These are phyloP conservation scores for Stratiomys singularior DNA, from an alignment of 2,888 invertebrate species.

Conservation along the genomic window DNA sequence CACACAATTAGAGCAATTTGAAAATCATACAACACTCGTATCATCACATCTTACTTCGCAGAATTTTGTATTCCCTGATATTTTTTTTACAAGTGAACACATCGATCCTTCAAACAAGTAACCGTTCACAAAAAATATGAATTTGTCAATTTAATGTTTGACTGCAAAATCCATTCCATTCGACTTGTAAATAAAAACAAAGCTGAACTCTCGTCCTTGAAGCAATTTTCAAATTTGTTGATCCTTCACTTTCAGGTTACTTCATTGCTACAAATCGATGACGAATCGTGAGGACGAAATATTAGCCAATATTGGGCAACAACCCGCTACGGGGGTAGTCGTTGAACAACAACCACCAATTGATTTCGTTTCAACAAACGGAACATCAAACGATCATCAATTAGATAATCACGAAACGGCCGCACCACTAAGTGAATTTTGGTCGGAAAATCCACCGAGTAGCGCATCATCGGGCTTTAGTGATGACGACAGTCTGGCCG, in stretches of 20 bases:
- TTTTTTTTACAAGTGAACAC: too few species aligned
- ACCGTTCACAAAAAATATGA: too few species aligned
- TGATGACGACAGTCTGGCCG: conserved; percentile 88
- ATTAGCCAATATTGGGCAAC: conserved; percentile 66
- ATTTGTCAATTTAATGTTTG: too few species aligned
- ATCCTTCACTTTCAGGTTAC: conserved; percentile 65
- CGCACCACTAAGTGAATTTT: conserved; percentile 60
- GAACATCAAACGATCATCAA: conserved; percentile 62
- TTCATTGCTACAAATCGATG: conserved; percentile 82
- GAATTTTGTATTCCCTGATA: too few species aligned
- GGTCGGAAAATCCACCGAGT: conserved; percentile 73
- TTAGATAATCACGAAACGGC: conserved; percentile 59
- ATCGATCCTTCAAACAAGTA: too few species aligned
- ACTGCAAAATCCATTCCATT: too few species aligned
- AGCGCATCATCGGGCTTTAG: conserved; percentile 86
- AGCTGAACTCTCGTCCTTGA: too few species aligned
- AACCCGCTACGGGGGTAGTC: conserved; percentile 51
- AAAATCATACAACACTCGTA: too few species aligned
- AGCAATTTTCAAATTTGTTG: background rate
- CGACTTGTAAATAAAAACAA: too few species aligned
- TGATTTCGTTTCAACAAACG: conserved; percentile 56
- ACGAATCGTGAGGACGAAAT: conserved; percentile 75
- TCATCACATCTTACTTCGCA: too few species aligned
- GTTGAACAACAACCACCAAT: conserved; percentile 49
- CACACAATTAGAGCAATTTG: too few species aligned